Percentiles rank a stretch among this genome's conserved stretches.
Conservation (phyloP, 2,888 invertebrate species). For the Metopia argyrocephala region DNA sequence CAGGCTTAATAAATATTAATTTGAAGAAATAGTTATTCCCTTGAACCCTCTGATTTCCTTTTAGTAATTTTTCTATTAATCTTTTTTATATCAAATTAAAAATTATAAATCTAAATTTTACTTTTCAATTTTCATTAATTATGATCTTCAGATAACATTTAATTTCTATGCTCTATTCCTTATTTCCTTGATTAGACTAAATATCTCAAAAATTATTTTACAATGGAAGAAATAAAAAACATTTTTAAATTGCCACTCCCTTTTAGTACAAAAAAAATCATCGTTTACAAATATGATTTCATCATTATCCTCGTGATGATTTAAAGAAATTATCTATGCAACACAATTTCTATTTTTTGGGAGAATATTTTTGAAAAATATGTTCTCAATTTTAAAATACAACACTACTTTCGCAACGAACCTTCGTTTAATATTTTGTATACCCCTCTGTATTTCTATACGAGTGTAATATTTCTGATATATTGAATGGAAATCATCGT, state of each 20-base stretch:
- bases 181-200: too few relatives aligned
- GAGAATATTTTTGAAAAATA: constrained; percentile 51
- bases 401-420: neutral
- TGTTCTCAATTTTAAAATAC: constrained; percentile 48
- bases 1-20: too few relatives aligned
- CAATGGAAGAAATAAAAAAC: neutral
- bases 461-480: neutral
- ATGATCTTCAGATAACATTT: too few relatives aligned
- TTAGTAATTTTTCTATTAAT: too few relatives aligned
- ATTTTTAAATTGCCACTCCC: constrained; percentile 54
- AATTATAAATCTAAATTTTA: too few relatives aligned
- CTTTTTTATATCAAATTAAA: too few relatives aligned
- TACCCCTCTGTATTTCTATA: neutral
- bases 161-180: too few relatives aligned
- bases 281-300: too few relatives aligned
- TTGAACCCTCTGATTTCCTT: too few relatives aligned
- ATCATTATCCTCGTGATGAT: too few relatives aligned
- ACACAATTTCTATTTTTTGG: constrained; percentile 1
- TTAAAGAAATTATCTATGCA: constrained; percentile 11
- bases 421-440: neutral
- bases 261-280: constrained; percentile 44
- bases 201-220: neutral
- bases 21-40: too few relatives aligned
- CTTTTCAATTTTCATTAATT: too few relatives aligned
- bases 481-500: neutral